phyloP scores from a whole-genome alignment of 2,888 invertebrate genomes.

The Ennomos fuscantarius region DNA sequence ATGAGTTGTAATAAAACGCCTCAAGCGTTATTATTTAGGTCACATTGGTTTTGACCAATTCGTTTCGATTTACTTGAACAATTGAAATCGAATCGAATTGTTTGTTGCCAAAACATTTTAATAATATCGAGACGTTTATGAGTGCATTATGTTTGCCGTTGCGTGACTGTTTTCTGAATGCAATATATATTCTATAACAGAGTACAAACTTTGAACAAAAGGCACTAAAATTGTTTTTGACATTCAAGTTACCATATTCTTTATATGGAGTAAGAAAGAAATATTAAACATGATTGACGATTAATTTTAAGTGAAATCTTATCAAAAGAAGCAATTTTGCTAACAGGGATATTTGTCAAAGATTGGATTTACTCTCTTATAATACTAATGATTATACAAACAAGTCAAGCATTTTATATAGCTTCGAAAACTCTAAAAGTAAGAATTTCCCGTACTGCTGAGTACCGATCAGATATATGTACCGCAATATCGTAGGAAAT shows the following conservation, averaged over 20 bases:
- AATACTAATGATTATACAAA: no score
- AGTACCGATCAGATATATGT: constrained; percentile 34
- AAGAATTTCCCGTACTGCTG: constrained; percentile 7
- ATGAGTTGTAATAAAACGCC: constrained; percentile 28
- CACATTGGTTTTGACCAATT: constrained; percentile 46
- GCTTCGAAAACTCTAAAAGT: no score
- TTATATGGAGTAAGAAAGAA: no score
- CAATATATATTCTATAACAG: constrained; percentile 15
- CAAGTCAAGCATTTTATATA: no score
- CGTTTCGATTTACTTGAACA: constrained; percentile 47
- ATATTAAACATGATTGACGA: no score
- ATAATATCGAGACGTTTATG: constrained; percentile 61
- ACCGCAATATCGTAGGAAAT: constrained; percentile 70
- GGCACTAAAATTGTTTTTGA: neutral
- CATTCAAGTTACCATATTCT: neutral
- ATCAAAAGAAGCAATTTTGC: no score
- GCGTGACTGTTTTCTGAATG: constrained; percentile 68
- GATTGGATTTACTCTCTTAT: no score
- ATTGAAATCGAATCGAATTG: constrained; percentile 42
- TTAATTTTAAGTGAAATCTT: no score
- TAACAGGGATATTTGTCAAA: no score
- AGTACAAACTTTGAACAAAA: constrained; percentile 9
- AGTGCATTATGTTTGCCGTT: constrained; percentile 67
- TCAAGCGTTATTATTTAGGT: constrained; percentile 33
- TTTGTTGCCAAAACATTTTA: constrained; percentile 62